phyloP scores from a whole-genome alignment of 2,113 vertebrate genomes.

The Vicugna pacos region DNA sequence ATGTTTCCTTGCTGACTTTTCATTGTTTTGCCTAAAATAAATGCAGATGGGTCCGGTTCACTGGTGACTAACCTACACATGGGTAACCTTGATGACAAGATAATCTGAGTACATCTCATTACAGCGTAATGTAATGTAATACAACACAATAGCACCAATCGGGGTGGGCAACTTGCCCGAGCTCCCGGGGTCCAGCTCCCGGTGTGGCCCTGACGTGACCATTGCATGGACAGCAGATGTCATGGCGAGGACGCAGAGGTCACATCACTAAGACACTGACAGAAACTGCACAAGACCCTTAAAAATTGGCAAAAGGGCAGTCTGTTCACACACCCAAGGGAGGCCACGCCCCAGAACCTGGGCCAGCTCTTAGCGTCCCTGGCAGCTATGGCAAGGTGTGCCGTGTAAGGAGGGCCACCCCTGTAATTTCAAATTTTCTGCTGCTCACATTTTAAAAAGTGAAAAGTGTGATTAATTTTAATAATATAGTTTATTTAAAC shows the following conservation, averaged over 20 bases:
- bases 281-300: not conserved
- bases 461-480: not conserved
- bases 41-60: too few species aligned
- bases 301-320: not conserved
- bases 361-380: not conserved
- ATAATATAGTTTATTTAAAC: not conserved
- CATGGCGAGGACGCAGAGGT: not conserved
- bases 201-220: not conserved
- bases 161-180: not conserved
- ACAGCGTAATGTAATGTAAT: too few species aligned
- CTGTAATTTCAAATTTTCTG: not conserved
- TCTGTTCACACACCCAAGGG: too few species aligned
- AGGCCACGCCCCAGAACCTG: too few species aligned
- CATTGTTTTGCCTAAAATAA: too few species aligned
- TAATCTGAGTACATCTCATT: too few species aligned
- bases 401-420: not conserved
- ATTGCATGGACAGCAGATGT: accelerated
- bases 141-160: not conserved
- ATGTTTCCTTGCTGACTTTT: too few species aligned
- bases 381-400: accelerated
- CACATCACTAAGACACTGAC: not conserved
- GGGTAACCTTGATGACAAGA: too few species aligned
- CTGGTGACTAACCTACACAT: too few species aligned
- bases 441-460: not conserved
- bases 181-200: not conserved